Evolutionary conservation across 2,888 invertebrate species (phyloP), one percentile per base, ranked within the genome.

Genomic region (Herminia tarsipennalis): DNA sequence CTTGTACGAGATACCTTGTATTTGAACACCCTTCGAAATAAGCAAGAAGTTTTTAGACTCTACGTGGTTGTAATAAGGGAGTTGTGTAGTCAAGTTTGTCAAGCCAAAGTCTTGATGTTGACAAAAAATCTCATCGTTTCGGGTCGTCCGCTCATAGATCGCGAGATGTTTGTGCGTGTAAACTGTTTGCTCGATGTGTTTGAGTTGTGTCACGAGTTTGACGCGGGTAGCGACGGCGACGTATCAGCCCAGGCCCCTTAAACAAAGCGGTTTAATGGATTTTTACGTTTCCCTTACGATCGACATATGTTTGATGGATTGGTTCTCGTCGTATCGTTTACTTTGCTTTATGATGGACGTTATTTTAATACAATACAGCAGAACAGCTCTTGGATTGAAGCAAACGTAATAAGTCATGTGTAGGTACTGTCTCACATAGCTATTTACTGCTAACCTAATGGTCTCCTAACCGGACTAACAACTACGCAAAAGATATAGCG

Each of bases 161-260:
- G 59, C 63, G 57, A 69, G 73, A 59, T 78, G 76, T 78, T 78
- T 78, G 73, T 55, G 43, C 66, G 64, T 68, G 71, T 77, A 76
- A 79, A 76, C 78, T 74, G 78, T 78, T 76, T 73, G 73, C 67
- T 62, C 59, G 67, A 63, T 68, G 62, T 73, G 73, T 73, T 73
- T 71, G 75, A 59, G 42, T 62, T 66, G 47, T 58, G 68, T 60
- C 71, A 55, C 45, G 43, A 46, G 51, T 41, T 46, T 63, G 63
- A 66, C 43, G 48, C 50, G 64, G 59, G 63, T 62, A 51, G 28
- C 46, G 25, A 30, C 46, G 47, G 28, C 46, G 25, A 30, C 46
- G 47, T 45, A 55, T 44, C 56, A 61, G 48, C 36, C 56, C 55
- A 52, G 60, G 48, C 36, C 56, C 55, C 39, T 52, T 61, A 66